Conservation (phyloP, 2,113 vertebrate genomes). For the Suricata suricatta region DNA sequence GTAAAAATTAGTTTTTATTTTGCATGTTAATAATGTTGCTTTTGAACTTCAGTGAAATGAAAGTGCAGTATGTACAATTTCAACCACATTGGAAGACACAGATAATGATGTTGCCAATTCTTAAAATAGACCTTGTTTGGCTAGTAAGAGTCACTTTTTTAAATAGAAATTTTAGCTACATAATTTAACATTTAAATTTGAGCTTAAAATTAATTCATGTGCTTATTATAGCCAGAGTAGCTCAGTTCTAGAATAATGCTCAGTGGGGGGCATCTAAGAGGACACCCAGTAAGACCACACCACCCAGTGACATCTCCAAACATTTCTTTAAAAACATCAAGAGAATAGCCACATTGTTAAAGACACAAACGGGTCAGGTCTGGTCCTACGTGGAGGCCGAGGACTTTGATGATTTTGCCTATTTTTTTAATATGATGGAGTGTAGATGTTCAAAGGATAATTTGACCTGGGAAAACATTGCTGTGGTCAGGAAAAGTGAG, state of each 20-base stretch:
- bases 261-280: conserved; percentile 77
- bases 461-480: not conserved
- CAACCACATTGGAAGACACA: conserved; percentile 58
- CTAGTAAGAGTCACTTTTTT: conserved; percentile 63
- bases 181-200: conserved; percentile 80
- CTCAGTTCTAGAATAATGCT: conserved; percentile 80
- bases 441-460: not conserved
- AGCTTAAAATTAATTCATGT: conserved; percentile 82
- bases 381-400: not conserved
- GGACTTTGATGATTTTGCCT: not conserved
- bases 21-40: conserved; percentile 55
- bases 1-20: conserved; percentile 72
- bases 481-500: not conserved
- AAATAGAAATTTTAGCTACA: conserved; percentile 72
- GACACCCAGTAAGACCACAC: conserved; percentile 73
- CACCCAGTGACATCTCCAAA: conserved; percentile 77
- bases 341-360: conserved; percentile 82
- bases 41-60: conserved; percentile 75
- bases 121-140: conserved; percentile 77
- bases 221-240: conserved; percentile 74
- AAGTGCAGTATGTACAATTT: conserved; percentile 46
- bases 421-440: not conserved
- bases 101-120: conserved; percentile 58
- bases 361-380: not conserved
- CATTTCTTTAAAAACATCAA: conserved; percentile 81